Base-by-base conservation (phyloP, 1,140 invertebrate genomes). In the Drosophila bifasciata region DNA sequence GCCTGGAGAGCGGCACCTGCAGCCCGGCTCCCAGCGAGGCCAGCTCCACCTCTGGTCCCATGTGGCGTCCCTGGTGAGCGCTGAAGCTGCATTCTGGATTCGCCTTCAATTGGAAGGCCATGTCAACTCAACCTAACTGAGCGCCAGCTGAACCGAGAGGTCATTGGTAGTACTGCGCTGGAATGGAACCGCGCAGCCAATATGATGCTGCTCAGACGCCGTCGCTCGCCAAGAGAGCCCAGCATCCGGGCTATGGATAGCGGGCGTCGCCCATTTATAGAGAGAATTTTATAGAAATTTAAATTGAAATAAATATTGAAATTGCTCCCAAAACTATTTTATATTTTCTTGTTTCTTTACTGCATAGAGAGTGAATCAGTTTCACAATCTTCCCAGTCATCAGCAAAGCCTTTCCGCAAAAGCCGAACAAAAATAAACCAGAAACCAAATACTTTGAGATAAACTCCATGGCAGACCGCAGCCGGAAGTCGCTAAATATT, bases 41-140 rank as follows among this genome's bases (percentile, higher is more conserved):
- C 19, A 85, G 84, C 56, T 80, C 79, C 36, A 74, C 45, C 43
- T 23, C 71, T 2, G 55, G 55, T 19, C 69, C 83, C 48, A 89
- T 91, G 78, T 91, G 90, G 90, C 89, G 90, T 52, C 90, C 90
- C 45, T 91, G 90, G 90, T 91, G 85, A 91, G 19, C 16, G 19
- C 16, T 52, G 15, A 4, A 44, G 50, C 13, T 16, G 40, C 23
- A 3, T 55, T 2, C 28, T 68, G 64, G 23, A 68, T 48, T 5
- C 23, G 61, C 81, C 81, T 71, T 81, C 52, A 17, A 46, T 45
- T 21, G 50, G 57, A 74, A 73, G 72, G 80, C 62, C 66, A 1
- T 36, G 11, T 68, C 45, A 52, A 73, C 60, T 49, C 59, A 62
- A 41, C 16, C 21, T 28, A 19, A 39, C 39, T 19, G 28, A 16